These are phyloP conservation scores for Apostichopus leukothele DNA, from an alignment of 53 echinoderm and acorn worm genomes.

Conservation along the genomic window DNA sequence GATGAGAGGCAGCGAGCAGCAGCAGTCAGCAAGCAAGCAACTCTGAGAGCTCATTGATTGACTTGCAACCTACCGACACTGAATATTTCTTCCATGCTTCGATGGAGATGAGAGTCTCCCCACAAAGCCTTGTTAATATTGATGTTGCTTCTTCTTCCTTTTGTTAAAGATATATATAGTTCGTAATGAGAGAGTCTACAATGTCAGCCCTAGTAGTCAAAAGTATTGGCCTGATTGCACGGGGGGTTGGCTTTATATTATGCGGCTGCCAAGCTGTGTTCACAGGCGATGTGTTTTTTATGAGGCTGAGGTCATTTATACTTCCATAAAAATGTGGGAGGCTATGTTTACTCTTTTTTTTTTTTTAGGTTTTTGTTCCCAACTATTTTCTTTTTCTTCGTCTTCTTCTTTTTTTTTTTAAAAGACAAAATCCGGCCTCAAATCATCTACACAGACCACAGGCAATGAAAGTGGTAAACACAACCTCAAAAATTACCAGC, in stretches of 20 bases:
- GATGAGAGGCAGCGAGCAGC: background rate
- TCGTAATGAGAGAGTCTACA: conserved; percentile 25
- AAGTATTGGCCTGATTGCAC: background rate
- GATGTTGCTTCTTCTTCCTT: conserved; percentile 23
- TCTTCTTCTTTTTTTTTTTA: no score
- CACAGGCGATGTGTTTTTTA: background rate
- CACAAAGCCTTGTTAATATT: conserved; percentile 46
- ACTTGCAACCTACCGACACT: conserved; percentile 36
- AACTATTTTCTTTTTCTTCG: no score
- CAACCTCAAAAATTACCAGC: background rate
- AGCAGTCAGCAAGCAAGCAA: background rate
- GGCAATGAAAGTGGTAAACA: conserved; percentile 31
- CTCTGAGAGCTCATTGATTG: conserved; percentile 36
- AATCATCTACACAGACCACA: background rate
- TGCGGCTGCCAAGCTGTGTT: background rate
- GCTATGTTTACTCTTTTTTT: background rate
- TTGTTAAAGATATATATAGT: conserved; percentile 8
- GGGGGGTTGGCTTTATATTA: background rate
- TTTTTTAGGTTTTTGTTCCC: background rate
- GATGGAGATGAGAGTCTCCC: conserved; percentile 19
- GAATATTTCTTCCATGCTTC: conserved; percentile 42
- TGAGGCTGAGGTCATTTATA: background rate
- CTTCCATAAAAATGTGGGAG: no score
- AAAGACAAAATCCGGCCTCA: conserved; percentile 2
- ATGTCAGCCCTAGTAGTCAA: background rate